Percentiles rank a stretch among this genome's conserved stretches.
phyloP scores from a whole-genome alignment of 2,113 vertebrate species.

The Gobio gobio region DNA sequence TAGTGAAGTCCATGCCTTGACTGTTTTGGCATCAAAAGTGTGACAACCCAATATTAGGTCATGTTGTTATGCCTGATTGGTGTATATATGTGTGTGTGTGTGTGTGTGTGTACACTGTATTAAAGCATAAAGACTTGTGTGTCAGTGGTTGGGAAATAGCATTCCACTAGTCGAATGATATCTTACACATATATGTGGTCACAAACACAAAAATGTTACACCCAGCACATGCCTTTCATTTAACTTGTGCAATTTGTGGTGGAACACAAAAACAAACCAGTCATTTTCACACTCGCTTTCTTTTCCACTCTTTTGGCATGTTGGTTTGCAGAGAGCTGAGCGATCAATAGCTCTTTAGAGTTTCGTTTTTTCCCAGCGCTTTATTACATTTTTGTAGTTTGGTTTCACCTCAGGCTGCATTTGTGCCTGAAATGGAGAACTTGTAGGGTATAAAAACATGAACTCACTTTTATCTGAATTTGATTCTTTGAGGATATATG shows the following conservation, averaged over 20 bases:
- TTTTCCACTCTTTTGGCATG: not conserved
- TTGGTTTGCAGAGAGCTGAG: conserved; percentile 25
- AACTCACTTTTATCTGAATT: conserved; percentile 4
- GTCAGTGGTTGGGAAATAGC: not conserved
- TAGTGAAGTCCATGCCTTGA: no score
- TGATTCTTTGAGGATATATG: conserved; percentile 16
- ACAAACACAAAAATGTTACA: not conserved
- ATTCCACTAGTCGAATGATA: not conserved
- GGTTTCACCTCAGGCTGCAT: conserved; percentile 49
- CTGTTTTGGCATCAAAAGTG: no score
- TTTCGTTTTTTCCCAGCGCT: conserved; percentile 65
- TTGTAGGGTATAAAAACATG: not conserved
- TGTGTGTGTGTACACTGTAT: no score
- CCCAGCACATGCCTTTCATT: conserved; percentile 25
- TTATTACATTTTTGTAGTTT: conserved; percentile 67
- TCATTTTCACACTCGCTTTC: conserved; percentile 33
- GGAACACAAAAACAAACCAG: conserved; percentile 34
- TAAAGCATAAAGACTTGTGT: no score
- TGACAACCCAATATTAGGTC: no score
- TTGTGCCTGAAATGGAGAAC: not conserved
- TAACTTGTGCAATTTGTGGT: conserved; percentile 27
- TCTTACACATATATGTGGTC: conserved; percentile 2
- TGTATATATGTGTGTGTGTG: no score
- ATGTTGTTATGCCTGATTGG: no score
- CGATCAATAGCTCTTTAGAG: conserved; percentile 65